Evolutionary conservation across 1,140 invertebrate genomes (phyloP), one percentile per base, ranked within the genome.

Genomic region (Drosophila rufa): DNA sequence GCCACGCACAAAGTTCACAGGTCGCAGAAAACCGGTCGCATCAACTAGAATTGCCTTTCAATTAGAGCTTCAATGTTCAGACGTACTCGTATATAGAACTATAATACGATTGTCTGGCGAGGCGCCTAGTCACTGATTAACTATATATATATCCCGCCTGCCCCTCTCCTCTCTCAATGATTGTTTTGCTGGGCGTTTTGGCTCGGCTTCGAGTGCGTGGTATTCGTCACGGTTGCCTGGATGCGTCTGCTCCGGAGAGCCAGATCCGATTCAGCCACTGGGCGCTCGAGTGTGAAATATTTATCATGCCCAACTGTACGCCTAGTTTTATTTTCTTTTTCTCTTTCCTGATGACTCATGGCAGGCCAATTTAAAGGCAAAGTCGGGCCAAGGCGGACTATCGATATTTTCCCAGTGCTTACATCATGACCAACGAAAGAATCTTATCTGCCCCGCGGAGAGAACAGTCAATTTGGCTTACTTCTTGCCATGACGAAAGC

Each of bases 181-280:
- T 70, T 65, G 40, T 67, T 62, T 59, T 51, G 55, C 42, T 69
- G 65, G 61, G 65, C 70, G 70, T 73, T 70, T 84, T 55, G 30
- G 59, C 55, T 79, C 48, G 43, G 25, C 12, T 55, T 71, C 33
- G 51, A 51, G 53, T 85, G 82, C 74, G 75, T 79, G 76, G 56
- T 58, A 46, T 30, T 62, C 79, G 82, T 87, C 73, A 87, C 60
- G 83, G 46, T 87, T 84, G 69, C 74, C 69, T 89, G 85, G 82
- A 82, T 67, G 79, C 83, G 66, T 82, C 65, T 86, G 82, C 64
- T 68, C 67, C 67, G 42, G 42, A 55, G 67, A 68, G 75, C 46
- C 75, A 82, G 79, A 78, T 75, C 69, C 40, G n/a, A 65, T 53
- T 51, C 48, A 79, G 50, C 64, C 69, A 30, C 53, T 57, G 55